These are phyloP conservation scores for Columba guinea DNA, from an alignment of 2,797 vertebrate genomes.

Conservation along the genomic window DNA sequence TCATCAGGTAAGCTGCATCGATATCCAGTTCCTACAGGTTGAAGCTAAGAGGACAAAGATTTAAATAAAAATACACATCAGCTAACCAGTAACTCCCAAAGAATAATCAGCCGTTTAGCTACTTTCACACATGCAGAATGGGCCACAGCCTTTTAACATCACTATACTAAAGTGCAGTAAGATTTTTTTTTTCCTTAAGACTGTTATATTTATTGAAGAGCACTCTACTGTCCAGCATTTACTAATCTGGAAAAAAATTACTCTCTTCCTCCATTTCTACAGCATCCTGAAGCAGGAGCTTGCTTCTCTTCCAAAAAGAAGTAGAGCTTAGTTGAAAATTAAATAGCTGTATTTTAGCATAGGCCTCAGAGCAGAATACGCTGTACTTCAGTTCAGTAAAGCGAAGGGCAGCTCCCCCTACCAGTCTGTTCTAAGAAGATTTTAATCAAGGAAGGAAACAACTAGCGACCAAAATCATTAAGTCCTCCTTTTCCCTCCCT, in stretches of 20 bases:
- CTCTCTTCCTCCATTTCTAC: not conserved
- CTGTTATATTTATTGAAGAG: not conserved
- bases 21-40: fast-evolving
- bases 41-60: not conserved
- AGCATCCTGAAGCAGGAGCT: not conserved
- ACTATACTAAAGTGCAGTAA: not conserved
- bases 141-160: not conserved
- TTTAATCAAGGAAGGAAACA: conserved; percentile 36
- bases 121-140: not conserved
- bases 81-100: not conserved
- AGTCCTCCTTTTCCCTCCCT: not conserved
- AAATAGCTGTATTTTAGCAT: conserved; percentile 39
- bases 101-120: not conserved
- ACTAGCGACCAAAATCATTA: conserved; percentile 31
- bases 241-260: conserved; percentile 2
- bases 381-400: conserved; percentile 40
- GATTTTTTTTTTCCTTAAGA: not conserved
- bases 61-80: not conserved
- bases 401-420: conserved; percentile 66
- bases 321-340: conserved; percentile 45
- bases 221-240: not conserved
- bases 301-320: conserved; percentile 28
- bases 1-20: fast-evolving
- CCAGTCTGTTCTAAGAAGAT: conserved; percentile 53
- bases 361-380: conserved; percentile 52